Percentiles rank a stretch among this genome's conserved stretches.
phyloP scores from a whole-genome alignment of 2,797 vertebrate genomes.

The Rhabdophis nuchalis region DNA sequence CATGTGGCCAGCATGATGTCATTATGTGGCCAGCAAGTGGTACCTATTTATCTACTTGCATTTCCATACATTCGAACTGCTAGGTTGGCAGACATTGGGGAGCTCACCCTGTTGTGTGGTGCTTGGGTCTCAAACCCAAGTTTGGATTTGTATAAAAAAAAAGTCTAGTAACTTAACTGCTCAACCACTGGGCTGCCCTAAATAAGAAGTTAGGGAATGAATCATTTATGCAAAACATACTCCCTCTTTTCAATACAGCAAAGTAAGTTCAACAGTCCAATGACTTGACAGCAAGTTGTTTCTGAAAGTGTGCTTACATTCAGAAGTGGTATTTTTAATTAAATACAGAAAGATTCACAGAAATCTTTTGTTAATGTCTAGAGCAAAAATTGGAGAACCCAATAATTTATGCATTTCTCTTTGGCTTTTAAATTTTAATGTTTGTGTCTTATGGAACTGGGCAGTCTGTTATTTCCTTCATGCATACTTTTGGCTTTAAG shows the following conservation, averaged over 20 bases:
- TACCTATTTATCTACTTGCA: not conserved
- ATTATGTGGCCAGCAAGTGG: not conserved
- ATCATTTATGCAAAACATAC: constrained; percentile 53
- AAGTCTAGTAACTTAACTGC: not conserved
- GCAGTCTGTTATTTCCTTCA: constrained; percentile 38
- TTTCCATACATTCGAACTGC: not conserved
- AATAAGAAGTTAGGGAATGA: constrained; percentile 30
- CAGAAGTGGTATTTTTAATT: constrained; percentile 39
- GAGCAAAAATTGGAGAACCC: constrained; percentile 35
- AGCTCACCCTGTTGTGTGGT: not conserved
- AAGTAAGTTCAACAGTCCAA: constrained; percentile 45
- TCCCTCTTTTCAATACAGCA: constrained; percentile 38
- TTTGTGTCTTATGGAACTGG: constrained; percentile 34
- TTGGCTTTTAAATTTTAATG: constrained; percentile 55
- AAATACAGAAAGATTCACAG: constrained; percentile 48
- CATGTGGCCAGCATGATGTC: not conserved
- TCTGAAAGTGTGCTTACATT: constrained; percentile 35
- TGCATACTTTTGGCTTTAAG: constrained; percentile 17
- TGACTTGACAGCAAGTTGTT: constrained; percentile 47
- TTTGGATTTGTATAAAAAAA: too few species aligned
- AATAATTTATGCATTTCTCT: constrained; percentile 46
- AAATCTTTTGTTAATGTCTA: constrained; percentile 54
- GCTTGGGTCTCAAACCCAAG: not conserved
- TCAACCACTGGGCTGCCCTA: not conserved
- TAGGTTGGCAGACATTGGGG: not conserved